Percentiles rank a stretch among this genome's conserved stretches.
Evolutionary conservation across 2,888 invertebrate genomes (phyloP).

Genomic region (Epistrophella euchroma): DNA sequence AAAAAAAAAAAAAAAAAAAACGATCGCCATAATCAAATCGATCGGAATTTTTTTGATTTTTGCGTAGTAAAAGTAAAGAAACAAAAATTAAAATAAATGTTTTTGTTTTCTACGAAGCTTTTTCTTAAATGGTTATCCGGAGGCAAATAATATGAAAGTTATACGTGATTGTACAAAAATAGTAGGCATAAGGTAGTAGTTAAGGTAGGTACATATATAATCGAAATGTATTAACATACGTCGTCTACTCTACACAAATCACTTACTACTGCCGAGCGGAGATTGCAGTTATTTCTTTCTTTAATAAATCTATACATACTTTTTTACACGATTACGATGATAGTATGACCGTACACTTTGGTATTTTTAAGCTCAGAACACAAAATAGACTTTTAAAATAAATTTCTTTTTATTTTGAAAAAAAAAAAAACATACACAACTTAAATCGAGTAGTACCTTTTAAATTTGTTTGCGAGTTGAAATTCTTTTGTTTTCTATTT

Average conservation of each 20-base stretch:
- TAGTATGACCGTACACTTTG: constrained; percentile 68
- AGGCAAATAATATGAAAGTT: constrained; percentile 75
- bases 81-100: constrained; percentile 1
- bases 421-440: constrained; percentile 31
- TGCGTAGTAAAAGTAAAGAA: constrained; percentile 46
- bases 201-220: constrained; percentile 43
- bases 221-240: constrained; percentile 43
- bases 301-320: constrained; percentile 61
- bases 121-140: constrained; percentile 43
- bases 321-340: constrained; percentile 64
- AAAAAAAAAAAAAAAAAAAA: constrained; percentile 29
- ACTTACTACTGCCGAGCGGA: constrained; percentile 60
- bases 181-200: constrained; percentile 40
- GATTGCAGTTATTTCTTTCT: constrained; percentile 72
- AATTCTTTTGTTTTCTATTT: constrained; percentile 38
- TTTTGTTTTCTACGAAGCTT: constrained; percentile 57
- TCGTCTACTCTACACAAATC: constrained; percentile 66
- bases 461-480: constrained; percentile 49
- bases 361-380: constrained; percentile 72
- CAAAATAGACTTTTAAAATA: constrained; percentile 32
- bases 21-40: constrained; percentile 52
- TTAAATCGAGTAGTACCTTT: constrained; percentile 46
- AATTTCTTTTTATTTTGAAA: constrained; percentile 16
- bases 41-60: constrained; percentile 50
- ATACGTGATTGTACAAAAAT: constrained; percentile 68